These are phyloP conservation scores for Hydrotaea cyrtoneurina DNA, from an alignment of 2,888 invertebrate species.

Conservation along the genomic window DNA sequence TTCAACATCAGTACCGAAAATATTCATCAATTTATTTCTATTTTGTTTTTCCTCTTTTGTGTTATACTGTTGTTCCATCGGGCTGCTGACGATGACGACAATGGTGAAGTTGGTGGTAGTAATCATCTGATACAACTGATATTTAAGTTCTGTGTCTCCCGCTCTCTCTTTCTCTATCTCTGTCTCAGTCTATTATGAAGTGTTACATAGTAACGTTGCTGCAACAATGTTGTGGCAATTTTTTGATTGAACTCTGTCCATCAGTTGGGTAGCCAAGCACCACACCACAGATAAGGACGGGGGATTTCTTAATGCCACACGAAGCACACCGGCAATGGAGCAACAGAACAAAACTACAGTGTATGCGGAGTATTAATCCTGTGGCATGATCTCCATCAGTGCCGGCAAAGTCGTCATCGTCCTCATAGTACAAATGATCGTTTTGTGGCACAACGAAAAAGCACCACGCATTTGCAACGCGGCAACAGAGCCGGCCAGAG, in stretches of 20 bases:
- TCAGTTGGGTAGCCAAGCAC: slow-evolving; percentile 40
- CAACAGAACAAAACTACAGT: neutral
- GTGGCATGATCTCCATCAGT: slow-evolving; percentile 48
- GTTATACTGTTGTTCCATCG: neutral
- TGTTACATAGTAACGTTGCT: slow-evolving; percentile 33
- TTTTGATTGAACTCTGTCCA: slow-evolving; percentile 65
- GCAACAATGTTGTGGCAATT: slow-evolving; percentile 61
- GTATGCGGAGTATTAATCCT: slow-evolving; percentile 44
- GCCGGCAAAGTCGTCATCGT: slow-evolving; percentile 20
- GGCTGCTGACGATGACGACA: neutral
- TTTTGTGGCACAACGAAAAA: slow-evolving; percentile 59
- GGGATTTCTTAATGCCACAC: neutral
- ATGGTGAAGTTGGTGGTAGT: neutral
- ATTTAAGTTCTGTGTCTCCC: slow-evolving; percentile 29
- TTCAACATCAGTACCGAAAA: neutral
- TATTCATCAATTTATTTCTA: neutral
- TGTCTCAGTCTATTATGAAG: neutral
- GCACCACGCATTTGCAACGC: slow-evolving; percentile 42
- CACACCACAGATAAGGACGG: neutral
- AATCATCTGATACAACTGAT: slow-evolving; percentile 53
- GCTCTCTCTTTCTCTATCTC: neutral
- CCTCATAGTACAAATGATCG: slow-evolving; percentile 60
- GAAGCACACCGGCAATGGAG: neutral
- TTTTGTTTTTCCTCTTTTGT: neutral
- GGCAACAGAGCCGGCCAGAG: slow-evolving; percentile 24